These are phyloP conservation scores for Carassius auratus DNA, from an alignment of 2,113 vertebrate genomes.

Conservation along the genomic window DNA sequence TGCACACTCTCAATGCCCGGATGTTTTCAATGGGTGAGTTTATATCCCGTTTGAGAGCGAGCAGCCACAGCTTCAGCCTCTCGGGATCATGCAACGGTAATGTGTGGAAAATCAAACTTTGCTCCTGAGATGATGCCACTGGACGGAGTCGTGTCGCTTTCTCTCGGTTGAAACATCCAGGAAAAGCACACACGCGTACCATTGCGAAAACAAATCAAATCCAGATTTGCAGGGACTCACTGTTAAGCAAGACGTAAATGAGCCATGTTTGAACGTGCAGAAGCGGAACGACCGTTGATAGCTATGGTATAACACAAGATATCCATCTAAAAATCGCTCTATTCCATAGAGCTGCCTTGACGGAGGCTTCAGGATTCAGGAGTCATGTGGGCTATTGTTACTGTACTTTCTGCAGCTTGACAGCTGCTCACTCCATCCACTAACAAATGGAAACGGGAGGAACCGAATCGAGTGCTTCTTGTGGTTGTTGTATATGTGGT, in stretches of 20 bases:
- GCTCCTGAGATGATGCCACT: background rate
- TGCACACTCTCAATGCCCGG: background rate
- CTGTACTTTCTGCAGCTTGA: background rate
- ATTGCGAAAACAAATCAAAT: background rate
- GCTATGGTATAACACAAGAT: too few species aligned
- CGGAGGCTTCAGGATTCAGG: too few species aligned
- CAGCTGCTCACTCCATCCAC: background rate
- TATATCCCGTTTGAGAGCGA: conserved; percentile 3
- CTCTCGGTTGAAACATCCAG: conserved; percentile 11
- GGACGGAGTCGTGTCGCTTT: conserved; percentile 13
- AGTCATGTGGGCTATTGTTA: background rate
- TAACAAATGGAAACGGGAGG: background rate
- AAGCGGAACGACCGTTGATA: background rate
- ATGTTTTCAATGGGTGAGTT: background rate
- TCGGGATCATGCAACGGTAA: background rate
- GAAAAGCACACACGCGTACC: conserved; percentile 21
- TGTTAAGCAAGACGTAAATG: background rate
- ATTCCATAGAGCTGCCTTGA: background rate
- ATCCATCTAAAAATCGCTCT: background rate
- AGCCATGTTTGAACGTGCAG: background rate
- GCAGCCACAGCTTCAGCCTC: conserved; percentile 13
- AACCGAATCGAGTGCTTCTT: background rate
- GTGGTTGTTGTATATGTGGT: background rate
- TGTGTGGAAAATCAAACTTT: conserved; percentile 1
- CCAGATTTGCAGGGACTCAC: background rate